phyloP scores from a whole-genome alignment of 92 coral and sea anemone species.

The Palythoa caribaeorum region DNA sequence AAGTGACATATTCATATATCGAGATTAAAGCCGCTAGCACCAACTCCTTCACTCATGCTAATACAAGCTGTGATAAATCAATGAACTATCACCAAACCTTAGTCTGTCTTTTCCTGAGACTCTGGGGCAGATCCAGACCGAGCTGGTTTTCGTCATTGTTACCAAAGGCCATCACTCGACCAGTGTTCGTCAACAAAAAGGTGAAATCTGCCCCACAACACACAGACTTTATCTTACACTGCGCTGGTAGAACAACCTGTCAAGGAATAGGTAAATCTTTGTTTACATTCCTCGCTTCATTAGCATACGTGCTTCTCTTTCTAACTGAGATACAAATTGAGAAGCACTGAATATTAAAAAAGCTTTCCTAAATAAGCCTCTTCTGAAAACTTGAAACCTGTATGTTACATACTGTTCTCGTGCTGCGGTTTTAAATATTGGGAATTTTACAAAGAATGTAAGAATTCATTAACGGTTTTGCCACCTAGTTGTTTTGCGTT shows the following conservation, averaged over 20 bases:
- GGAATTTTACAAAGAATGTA: too few relatives aligned
- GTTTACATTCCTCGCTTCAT: too few relatives aligned
- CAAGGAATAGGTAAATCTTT: not conserved
- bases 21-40: not conserved
- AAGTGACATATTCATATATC: too few relatives aligned
- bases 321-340: too few relatives aligned
- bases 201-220: slow-evolving; percentile 93
- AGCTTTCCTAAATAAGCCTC: too few relatives aligned
- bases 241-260: slow-evolving; percentile 72
- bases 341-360: too few relatives aligned
- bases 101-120: slow-evolving; percentile 87
- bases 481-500: too few relatives aligned
- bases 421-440: too few relatives aligned
- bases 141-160: slow-evolving; percentile 96
- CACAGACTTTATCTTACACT: slow-evolving; percentile 82
- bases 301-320: too few relatives aligned
- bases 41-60: not conserved
- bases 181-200: slow-evolving; percentile 85
- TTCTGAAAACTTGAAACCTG: too few relatives aligned
- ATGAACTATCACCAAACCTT: slow-evolving; percentile 53
- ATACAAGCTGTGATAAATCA: not conserved
- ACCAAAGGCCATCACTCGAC: slow-evolving; percentile 94
- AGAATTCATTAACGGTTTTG: too few relatives aligned
- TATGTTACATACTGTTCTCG: too few relatives aligned
- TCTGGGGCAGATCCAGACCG: slow-evolving; percentile 86